Evolutionary conservation across 1,140 invertebrate genomes (phyloP).

Genomic region (Brachionus koreanus): DNA sequence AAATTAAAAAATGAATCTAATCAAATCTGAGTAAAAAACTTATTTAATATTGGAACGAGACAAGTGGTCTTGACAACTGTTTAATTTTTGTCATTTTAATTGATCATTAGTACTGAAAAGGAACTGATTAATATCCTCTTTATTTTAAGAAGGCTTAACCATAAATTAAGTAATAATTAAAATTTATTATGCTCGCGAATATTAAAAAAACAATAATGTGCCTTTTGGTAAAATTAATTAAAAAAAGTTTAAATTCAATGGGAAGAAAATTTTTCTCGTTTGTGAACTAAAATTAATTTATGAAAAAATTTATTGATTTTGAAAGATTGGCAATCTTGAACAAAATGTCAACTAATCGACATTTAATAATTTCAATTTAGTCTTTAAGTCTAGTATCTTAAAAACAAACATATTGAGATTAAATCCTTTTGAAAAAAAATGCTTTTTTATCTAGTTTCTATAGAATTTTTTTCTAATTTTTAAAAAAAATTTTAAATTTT

Average conservation of each 20-base stretch:
- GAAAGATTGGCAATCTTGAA: background rate
- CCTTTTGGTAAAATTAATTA: background rate
- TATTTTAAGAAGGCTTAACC: background rate
- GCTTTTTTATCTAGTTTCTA: no score
- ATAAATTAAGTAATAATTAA: background rate
- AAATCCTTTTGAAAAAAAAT: no score
- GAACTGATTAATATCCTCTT: background rate
- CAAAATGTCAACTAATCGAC: background rate
- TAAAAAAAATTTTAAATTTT: no score
- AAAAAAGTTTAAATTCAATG: background rate
- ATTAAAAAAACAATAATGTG: background rate
- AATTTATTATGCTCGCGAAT: background rate
- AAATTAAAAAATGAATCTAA: background rate
- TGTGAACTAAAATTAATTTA: background rate
- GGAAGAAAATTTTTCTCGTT: background rate
- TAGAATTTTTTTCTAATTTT: no score
- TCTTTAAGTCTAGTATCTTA: no score
- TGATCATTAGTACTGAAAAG: background rate
- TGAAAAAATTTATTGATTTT: constrained; percentile 5
- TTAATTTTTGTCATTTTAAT: background rate
- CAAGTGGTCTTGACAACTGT: background rate
- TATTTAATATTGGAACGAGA: no score
- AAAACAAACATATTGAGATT: no score
- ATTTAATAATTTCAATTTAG: background rate
- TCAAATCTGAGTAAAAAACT: no score